Evolutionary conservation across 2,888 invertebrate species (phyloP), one percentile per base, ranked within the genome.

Genomic region (Linnaemya tessellans): DNA sequence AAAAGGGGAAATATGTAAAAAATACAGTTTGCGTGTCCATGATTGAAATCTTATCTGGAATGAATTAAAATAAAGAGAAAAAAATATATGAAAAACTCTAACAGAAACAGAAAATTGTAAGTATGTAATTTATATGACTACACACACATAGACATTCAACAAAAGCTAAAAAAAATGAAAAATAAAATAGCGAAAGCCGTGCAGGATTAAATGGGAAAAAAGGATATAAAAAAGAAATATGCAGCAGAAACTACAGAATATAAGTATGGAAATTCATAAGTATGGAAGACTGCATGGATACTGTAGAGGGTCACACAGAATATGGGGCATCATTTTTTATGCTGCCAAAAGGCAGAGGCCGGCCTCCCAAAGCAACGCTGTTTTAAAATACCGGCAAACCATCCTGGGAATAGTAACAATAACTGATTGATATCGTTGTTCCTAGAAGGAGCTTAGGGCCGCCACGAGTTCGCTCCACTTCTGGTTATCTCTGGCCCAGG

Each of bases 41-140:
- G 88, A 87, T 88, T 87, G 87, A 83, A 86, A 84, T 86, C 84
- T 84, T 82, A 71, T 82, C 80, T 86, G 80, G 49, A 81, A 80
- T 77, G 64, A 64, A 71, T 38, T 49, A 43, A 30, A 74, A 68
- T 71, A 70, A 25, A 49, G 65, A 78, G 30, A 5, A 30, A 30
- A 30, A 30, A 30, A 30, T 30, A 30, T 30, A 30, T 30, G 30
- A 41, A 41, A 41, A 41, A 41, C 38, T 38, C 8, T 9, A 41
- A 78, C 54, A 78, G 13, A 64, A 75, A 73, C 67, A 71, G 75
- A 79, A 85, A 85, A 82, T 85, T 85, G 74, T 85, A 82, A 85
- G 65, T n/a, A n/a, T n/a, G n/a, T 65, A 82, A 82, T 82, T 65
- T 71, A 73, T 80, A 62, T 67, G 64, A 3, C 54, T 30, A 56